Conservation (phyloP, 2,888 invertebrate species). For the Stenotaenia linearis region DNA sequence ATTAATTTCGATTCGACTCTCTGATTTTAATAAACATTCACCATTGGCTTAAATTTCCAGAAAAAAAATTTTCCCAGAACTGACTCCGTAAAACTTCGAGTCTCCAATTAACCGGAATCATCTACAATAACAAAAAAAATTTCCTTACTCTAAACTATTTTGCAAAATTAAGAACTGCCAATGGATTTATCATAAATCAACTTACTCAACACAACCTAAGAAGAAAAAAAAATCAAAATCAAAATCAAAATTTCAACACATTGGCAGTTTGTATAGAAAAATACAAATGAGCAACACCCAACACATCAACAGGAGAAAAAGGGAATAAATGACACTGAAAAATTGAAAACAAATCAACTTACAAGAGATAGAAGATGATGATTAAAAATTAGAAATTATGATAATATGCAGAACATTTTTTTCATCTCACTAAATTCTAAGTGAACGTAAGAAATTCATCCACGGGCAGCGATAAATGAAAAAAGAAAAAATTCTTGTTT, state of each 20-base stretch:
- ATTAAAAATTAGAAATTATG: conserved; percentile 7
- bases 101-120: too few relatives aligned
- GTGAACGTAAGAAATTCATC: background rate
- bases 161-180: background rate
- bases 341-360: background rate
- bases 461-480: background rate
- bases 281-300: conserved; percentile 17
- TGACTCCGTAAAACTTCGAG: too few relatives aligned
- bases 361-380: conserved; percentile 1
- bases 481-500: background rate
- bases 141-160: too few relatives aligned
- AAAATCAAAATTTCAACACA: background rate
- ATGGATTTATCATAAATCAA: too few relatives aligned
- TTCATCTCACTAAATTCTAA: background rate
- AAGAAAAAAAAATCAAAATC: too few relatives aligned
- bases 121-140: too few relatives aligned
- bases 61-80: too few relatives aligned
- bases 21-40: too few relatives aligned
- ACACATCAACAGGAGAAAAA: conserved; percentile 26
- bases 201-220: too few relatives aligned
- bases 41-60: too few relatives aligned
- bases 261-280: background rate
- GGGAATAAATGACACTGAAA: background rate
- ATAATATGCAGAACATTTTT: conserved; percentile 6
- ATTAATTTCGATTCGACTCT: background rate